Base-by-base conservation (phyloP, 2,888 invertebrate species). In the Rhorus exstirpatorius region DNA sequence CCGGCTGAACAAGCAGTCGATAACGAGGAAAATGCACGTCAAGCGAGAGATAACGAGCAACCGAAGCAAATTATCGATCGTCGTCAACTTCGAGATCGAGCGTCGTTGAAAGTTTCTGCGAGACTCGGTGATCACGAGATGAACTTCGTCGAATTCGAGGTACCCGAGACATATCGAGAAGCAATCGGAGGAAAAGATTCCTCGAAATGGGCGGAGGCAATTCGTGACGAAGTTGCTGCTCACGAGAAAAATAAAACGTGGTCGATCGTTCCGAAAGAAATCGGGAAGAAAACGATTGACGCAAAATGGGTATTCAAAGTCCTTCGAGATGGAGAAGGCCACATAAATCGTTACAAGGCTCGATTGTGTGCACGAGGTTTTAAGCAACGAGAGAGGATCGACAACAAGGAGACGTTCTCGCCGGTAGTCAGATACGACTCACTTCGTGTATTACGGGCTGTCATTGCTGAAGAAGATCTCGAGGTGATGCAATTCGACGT, bases 351-450 rank as follows among this genome's bases (percentile, higher is more conserved):
- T 10, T 87, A 80, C 78, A 90, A 89, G 63, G 90, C 89, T 7
- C 55, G 89, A 38, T 81, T 89, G 31, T 88, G 87, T 60, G 86
- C 83, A 14, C 63, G 84, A 71, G 87, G 88, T 1, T 88, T 79
- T 75, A 12, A 24, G 7, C 86, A 88, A 75, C 70, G 74, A 51
- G 49, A 75, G 72, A 87, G 87, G 12, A 49, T 84, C 14, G 88
- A 89, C 75, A 88, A 83, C 83, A 82, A 79, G 31, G 85, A 90
- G 83, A 89, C 86, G 19, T 88, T 86, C 61, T 85, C 87, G 68
- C 89, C 88, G 41, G 88, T 88, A 1, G 87, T 85, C 7, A 65
- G 86, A 51, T 83, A 83, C 41, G 85, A 84, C 19, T 84, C 87
- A 46, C 81, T 90, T 0, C 79, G 79, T 10, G 55, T 72, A 3